Evolutionary conservation across 2,888 invertebrate genomes (phyloP), one percentile per base, ranked within the genome.

Genomic region (Rambutsinella grinnellia): DNA sequence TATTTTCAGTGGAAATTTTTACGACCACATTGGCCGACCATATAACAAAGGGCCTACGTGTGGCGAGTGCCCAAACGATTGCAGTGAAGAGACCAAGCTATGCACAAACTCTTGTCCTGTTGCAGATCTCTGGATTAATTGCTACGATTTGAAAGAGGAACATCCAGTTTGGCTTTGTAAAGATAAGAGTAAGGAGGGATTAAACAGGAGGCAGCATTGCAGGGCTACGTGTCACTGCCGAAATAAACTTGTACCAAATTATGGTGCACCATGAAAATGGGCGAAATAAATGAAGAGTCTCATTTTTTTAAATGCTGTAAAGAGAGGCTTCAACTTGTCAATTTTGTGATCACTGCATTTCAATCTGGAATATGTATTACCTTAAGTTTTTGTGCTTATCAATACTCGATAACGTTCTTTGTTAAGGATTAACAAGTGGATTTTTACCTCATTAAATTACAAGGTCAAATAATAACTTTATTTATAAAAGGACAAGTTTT

Each of bases 161-260:
- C 90, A 90, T 88, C 89, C 88, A 56, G 87, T 86, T 46, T 92
- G 91, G 91, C 86, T 92, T 8, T 92, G 92, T 84, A 86, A 88
- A 58, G 88, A 88, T 60, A 86, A 87, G 54, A 89, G 89, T 3
- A 85, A 87, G 17, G 88, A 90, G 78, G 91, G 91, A 44, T 88
- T 89, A 5, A 87, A 90, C 61, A 85, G 89, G 57, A 86, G 87
- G 77, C 85, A 86, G 28, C 88, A 88, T 84, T 94, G 94, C 86
- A 90, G 90, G 77, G 94, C 94, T 0, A 93, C 93, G 3, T 94
- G 94, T 86, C 87, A 87, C 61, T 94, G 94, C 85, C 88, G 88
- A 60, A 87, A 87, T 82, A 90, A 90, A 86, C 90, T 90, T 84
- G 53, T 84, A 76, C 77, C 81, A 44, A 79, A 74, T 62, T 83